Conservation (phyloP, 2,113 vertebrate species). For the Thalassarche chlororhynchos region DNA sequence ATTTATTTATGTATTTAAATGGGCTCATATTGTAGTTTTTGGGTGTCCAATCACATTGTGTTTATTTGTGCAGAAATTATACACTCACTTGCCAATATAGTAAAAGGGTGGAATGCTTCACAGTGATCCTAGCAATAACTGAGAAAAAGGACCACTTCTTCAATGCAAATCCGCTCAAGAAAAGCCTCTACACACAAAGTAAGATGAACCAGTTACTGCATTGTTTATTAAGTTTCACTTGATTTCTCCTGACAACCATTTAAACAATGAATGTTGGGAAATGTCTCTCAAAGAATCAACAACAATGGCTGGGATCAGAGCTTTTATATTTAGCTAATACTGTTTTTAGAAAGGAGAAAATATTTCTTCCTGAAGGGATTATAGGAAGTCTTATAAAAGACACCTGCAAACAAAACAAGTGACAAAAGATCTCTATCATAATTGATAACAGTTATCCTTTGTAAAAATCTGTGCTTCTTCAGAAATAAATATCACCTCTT, state of each 20-base stretch:
- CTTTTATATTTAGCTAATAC: slow-evolving; percentile 90
- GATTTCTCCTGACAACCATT: slow-evolving; percentile 98
- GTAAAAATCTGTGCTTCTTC: slow-evolving; percentile 51
- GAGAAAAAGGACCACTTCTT: slow-evolving; percentile 76
- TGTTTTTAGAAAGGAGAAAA: slow-evolving; percentile 86
- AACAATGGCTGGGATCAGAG: slow-evolving; percentile 90
- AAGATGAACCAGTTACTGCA: slow-evolving; percentile 87
- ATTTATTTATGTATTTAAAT: not conserved
- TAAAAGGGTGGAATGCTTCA: slow-evolving; percentile 60
- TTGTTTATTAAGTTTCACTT: slow-evolving; percentile 94
- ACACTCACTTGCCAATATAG: slow-evolving; percentile 44
- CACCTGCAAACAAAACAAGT: slow-evolving; percentile 90
- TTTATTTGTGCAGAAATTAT: slow-evolving; percentile 61
- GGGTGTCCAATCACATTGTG: not conserved
- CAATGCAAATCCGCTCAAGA: slow-evolving; percentile 84
- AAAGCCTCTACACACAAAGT: slow-evolving; percentile 80
- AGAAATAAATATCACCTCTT: slow-evolving; percentile 12
- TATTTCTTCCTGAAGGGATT: slow-evolving; percentile 96
- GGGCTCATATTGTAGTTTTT: not conserved
- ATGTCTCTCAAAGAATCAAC: slow-evolving; percentile 86
- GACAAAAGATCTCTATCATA: slow-evolving; percentile 88
- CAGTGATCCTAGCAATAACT: slow-evolving; percentile 68
- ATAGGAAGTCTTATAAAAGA: slow-evolving; percentile 85
- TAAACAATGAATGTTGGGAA: slow-evolving; percentile 96
- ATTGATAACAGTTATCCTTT: slow-evolving; percentile 73